Percentiles rank a stretch among this genome's conserved stretches.
Evolutionary conservation across 2,113 vertebrate species (phyloP).

Genomic region (Myiagra hebetior): DNA sequence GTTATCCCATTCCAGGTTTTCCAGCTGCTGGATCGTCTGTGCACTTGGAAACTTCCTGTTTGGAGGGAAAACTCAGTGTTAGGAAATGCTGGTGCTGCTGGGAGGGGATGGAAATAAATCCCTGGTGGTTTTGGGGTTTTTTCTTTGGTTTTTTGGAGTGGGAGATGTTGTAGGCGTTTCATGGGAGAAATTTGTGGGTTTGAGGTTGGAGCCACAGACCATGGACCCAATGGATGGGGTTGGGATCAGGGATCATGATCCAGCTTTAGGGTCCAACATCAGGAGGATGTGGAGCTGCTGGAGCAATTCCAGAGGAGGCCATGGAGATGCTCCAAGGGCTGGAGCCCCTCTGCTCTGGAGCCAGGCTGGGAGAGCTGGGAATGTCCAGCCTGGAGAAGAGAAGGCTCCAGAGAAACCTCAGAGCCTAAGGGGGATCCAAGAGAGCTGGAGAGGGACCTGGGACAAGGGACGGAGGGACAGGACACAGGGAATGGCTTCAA

Average conservation of each 20-base stretch:
- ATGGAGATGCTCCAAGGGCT: accelerated
- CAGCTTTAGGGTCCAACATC: neutral
- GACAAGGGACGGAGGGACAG: neutral
- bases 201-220: neutral
- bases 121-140: neutral
- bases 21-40: neutral
- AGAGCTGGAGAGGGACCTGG: neutral
- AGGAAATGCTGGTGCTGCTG: neutral
- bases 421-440: neutral
- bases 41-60: neutral
- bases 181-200: neutral
- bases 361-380: neutral
- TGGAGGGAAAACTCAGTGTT: neutral
- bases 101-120: neutral
- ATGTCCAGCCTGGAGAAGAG: neutral
- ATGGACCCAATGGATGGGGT: accelerated
- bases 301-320: accelerated
- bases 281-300: neutral
- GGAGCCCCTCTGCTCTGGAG: neutral
- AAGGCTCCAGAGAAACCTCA: accelerated
- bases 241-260: neutral
- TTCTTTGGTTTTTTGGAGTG: no score
- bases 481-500: neutral
- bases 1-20: neutral
- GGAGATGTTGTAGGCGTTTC: neutral